phyloP scores from a whole-genome alignment of 1,140 invertebrate species.

The Lasioglossum albipes region DNA sequence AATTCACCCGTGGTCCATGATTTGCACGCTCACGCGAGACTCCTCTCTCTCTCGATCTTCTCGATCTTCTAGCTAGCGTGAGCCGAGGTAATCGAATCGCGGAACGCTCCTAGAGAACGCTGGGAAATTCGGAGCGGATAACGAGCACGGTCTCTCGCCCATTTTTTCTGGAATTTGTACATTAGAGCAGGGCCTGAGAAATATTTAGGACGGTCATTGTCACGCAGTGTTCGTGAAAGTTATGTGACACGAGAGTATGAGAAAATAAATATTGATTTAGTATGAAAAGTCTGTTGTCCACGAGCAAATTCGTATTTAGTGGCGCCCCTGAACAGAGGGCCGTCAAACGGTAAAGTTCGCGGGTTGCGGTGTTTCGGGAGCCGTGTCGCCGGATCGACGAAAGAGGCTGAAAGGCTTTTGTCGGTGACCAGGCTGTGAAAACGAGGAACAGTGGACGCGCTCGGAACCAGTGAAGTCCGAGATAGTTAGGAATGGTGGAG shows the following conservation, averaged over 20 bases:
- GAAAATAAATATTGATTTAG: too few species aligned
- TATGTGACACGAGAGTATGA: too few species aligned
- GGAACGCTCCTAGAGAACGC: neutral
- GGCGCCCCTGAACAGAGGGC: too few species aligned
- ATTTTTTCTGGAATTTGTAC: too few species aligned
- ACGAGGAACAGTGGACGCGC: neutral
- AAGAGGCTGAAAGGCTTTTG: neutral
- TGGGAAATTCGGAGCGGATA: slow-evolving; percentile 6
- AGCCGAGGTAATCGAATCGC: slow-evolving; percentile 3
- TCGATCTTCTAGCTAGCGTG: neutral
- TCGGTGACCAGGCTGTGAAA: neutral
- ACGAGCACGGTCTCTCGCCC: neutral
- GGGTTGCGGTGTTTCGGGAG: neutral
- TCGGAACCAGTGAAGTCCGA: neutral
- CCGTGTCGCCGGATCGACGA: neutral
- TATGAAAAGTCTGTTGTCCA: too few species aligned
- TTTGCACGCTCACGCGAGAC: neutral
- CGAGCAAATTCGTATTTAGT: too few species aligned
- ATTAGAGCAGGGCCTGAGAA: too few species aligned
- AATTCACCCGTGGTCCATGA: neutral
- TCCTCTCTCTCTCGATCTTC: neutral
- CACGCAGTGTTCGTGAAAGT: too few species aligned
- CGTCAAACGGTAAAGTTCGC: neutral
- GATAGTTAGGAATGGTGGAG: neutral
- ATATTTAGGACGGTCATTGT: too few species aligned